Evolutionary conservation across 2,888 invertebrate genomes (phyloP).

Genomic region (Drosophila histrio): DNA sequence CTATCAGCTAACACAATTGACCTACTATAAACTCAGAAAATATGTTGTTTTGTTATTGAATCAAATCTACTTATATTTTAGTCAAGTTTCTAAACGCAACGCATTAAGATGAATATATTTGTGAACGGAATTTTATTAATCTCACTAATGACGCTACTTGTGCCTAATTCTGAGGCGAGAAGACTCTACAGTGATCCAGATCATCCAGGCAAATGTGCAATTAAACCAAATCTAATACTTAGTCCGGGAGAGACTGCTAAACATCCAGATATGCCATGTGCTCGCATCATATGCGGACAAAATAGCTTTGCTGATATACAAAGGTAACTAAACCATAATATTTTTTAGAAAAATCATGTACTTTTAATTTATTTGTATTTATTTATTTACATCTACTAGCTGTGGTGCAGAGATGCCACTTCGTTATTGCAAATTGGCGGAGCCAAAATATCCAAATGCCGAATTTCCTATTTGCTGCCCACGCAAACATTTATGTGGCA

Average conservation of each 20-base stretch:
- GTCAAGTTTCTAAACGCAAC: conserved; percentile 19
- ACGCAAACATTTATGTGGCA: neutral
- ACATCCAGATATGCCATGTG: conserved; percentile 45
- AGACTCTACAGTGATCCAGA: conserved; percentile 40
- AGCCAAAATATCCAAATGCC: neutral
- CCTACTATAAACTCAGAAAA: neutral
- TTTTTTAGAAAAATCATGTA: neutral
- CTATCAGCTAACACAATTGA: neutral
- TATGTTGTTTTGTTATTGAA: neutral
- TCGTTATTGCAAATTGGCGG: neutral
- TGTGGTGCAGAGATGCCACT: neutral
- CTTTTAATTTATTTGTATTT: neutral
- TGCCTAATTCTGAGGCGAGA: conserved; percentile 12
- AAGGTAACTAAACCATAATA: neutral
- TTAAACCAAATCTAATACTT: conserved; percentile 42
- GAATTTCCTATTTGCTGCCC: conserved; percentile 12
- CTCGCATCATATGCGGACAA: neutral
- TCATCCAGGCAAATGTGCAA: conserved; percentile 67
- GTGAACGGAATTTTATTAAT: conserved; percentile 21
- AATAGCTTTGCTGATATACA: neutral
- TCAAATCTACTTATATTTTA: neutral
- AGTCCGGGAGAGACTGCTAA: conserved; percentile 24
- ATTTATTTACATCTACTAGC: neutral
- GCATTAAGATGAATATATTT: conserved; percentile 42
- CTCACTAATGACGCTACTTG: neutral